phyloP scores from a whole-genome alignment of 2,797 vertebrate species.

The Cryptoblepharus egeriae region DNA sequence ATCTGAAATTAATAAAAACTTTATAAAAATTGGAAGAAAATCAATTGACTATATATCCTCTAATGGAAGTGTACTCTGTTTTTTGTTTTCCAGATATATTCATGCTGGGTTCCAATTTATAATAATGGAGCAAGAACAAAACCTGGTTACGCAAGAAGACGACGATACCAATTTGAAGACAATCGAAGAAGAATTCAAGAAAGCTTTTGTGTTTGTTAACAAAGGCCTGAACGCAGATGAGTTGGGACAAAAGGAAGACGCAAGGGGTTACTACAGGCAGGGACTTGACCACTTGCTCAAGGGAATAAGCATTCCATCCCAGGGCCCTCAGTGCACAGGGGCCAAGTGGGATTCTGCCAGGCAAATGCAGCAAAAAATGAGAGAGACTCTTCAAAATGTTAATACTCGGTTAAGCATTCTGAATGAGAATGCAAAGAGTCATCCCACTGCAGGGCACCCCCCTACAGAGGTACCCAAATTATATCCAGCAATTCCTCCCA shows the following conservation, averaged over 20 bases:
- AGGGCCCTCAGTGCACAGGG: constrained; percentile 79
- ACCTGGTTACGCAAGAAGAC: constrained; percentile 82
- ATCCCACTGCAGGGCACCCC: constrained; percentile 27
- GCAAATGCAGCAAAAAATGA: constrained; percentile 96
- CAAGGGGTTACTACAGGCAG: constrained; percentile 85
- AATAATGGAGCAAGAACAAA: constrained; percentile 81
- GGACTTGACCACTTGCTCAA: constrained; percentile 88
- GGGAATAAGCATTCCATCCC: constrained; percentile 83
- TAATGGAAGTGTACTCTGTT: not conserved
- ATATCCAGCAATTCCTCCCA: constrained; percentile 84
- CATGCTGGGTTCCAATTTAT: constrained; percentile 52
- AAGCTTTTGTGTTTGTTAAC: constrained; percentile 90
- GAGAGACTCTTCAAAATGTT: constrained; percentile 91
- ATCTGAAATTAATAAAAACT: too few species aligned
- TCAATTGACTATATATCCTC: not conserved
- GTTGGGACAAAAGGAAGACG: constrained; percentile 82
- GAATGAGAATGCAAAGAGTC: constrained; percentile 72
- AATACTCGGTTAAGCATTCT: constrained; percentile 83
- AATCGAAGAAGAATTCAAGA: constrained; percentile 91
- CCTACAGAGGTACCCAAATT: constrained; percentile 69
- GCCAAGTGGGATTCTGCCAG: constrained; percentile 88
- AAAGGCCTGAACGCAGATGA: constrained; percentile 90
- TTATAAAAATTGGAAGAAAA: too few species aligned
- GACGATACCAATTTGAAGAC: constrained; percentile 85
- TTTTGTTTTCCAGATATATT: constrained; percentile 10